phyloP scores from a whole-genome alignment of 2,797 vertebrate species.

The Chloroceryle amazona region DNA sequence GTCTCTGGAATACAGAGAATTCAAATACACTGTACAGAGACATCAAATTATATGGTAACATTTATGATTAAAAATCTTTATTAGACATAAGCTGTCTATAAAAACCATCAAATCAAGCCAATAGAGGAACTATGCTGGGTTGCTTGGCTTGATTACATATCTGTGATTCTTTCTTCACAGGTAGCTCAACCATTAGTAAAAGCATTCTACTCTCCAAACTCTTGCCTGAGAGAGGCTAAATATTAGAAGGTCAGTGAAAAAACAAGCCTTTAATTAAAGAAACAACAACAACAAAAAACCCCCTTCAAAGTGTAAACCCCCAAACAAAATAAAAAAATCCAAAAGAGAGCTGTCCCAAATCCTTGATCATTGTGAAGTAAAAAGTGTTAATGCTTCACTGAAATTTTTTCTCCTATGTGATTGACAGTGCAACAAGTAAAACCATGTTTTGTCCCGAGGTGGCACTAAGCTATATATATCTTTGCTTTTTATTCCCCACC shows the following conservation, averaged over 20 bases:
- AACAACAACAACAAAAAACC: not conserved
- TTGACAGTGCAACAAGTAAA: not conserved
- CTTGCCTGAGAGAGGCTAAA: fast-evolving
- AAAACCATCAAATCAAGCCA: not conserved
- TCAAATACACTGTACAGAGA: not conserved
- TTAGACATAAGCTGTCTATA: not conserved
- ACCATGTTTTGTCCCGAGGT: not conserved
- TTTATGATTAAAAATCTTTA: slow-evolving; percentile 29
- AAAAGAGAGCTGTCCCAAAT: not conserved
- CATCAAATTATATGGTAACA: slow-evolving; percentile 4
- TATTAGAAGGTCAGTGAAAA: not conserved
- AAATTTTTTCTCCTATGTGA: not conserved
- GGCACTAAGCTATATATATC: not conserved
- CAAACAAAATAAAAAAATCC: not conserved
- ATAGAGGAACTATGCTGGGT: not conserved
- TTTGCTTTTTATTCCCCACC: not conserved
- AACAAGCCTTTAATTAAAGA: not conserved
- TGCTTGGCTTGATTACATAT: not conserved
- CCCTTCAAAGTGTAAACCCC: not conserved
- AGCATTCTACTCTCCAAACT: not conserved
- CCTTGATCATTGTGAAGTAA: not conserved
- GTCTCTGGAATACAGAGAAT: slow-evolving; percentile 48
- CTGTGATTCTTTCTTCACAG: not conserved
- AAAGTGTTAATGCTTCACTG: not conserved
- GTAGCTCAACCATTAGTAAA: not conserved